Conservation (phyloP, 2,797 vertebrate genomes). For the Echiichthys vipera region DNA sequence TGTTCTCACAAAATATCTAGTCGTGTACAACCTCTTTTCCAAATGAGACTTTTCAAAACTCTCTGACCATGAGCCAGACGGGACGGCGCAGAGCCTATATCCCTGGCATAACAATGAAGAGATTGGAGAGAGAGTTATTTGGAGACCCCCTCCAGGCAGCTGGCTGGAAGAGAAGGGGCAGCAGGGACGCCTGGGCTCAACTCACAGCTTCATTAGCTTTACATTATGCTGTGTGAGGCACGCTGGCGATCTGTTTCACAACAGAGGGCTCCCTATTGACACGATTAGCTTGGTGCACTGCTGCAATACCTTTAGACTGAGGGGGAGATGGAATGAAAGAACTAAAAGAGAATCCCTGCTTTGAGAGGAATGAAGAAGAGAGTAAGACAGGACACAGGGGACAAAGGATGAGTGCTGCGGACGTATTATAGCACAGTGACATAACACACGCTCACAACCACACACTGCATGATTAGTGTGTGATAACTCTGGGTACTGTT, state of each 20-base stretch:
- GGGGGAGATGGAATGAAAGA: neutral
- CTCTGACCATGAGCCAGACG: conserved; percentile 16
- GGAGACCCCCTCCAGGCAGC: conserved; percentile 38
- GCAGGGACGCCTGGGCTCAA: conserved; percentile 23
- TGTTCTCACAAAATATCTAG: neutral
- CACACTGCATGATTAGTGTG: conserved; percentile 37
- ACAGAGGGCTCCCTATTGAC: conserved; percentile 30
- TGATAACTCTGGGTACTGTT: conserved; percentile 19
- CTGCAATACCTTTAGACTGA: conserved; percentile 12
- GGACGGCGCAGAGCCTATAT: neutral
- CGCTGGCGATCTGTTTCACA: conserved; percentile 27
- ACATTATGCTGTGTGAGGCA: conserved; percentile 47
- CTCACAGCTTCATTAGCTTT: conserved; percentile 57
- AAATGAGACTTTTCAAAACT: conserved; percentile 8
- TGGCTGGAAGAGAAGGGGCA: conserved; percentile 20
- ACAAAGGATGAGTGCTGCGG: conserved; percentile 9
- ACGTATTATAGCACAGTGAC: conserved; percentile 16
- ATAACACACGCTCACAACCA: conserved; percentile 31
- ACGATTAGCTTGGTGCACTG: conserved; percentile 11
- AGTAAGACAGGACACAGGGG: conserved; percentile 9
- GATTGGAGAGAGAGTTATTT: conserved; percentile 7
- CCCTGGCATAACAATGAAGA: conserved; percentile 11
- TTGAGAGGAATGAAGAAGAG: neutral
- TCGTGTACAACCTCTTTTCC: neutral
- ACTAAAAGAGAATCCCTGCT: conserved; percentile 3